These are phyloP conservation scores for Lycodopsis pacificus DNA, from an alignment of 2,797 vertebrate species.

Conservation along the genomic window DNA sequence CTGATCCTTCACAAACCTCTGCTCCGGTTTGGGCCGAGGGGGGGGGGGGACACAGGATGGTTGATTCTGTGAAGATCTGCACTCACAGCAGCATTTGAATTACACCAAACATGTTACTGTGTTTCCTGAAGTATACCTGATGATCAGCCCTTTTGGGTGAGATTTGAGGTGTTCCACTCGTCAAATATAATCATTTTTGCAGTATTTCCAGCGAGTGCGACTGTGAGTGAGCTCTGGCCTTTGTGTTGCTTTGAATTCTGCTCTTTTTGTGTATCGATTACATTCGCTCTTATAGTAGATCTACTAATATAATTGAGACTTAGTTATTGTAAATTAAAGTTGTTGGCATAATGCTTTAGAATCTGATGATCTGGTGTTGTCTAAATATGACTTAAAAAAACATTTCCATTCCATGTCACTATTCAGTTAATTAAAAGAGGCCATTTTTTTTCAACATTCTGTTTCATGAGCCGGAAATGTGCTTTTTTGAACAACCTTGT, in stretches of 20 bases:
- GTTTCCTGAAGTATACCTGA: constrained; percentile 10
- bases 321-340: constrained; percentile 1
- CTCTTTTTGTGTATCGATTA: neutral
- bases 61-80: neutral
- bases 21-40: neutral
- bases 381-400: neutral
- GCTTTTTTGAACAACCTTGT: constrained; percentile 67
- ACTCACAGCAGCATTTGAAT: constrained; percentile 6
- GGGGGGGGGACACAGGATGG: neutral
- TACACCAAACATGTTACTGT: neutral
- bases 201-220: neutral
- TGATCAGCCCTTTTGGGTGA: constrained; percentile 4
- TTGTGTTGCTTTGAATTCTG: neutral
- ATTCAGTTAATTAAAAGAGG: constrained; percentile 8
- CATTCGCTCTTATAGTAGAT: neutral
- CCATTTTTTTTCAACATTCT: neutral
- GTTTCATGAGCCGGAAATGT: neutral
- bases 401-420: neutral
- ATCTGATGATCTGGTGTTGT: neutral
- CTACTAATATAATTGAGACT: neutral
- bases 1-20: constrained; percentile 6
- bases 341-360: neutral
- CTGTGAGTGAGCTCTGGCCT: neutral
- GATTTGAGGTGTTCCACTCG: neutral
- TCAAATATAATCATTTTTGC: neutral